A percentile compares a stretch with the other conserved stretches of the same genome.
phyloP scores from a whole-genome alignment of 2,797 vertebrate genomes.

The Smutsia gigantea region DNA sequence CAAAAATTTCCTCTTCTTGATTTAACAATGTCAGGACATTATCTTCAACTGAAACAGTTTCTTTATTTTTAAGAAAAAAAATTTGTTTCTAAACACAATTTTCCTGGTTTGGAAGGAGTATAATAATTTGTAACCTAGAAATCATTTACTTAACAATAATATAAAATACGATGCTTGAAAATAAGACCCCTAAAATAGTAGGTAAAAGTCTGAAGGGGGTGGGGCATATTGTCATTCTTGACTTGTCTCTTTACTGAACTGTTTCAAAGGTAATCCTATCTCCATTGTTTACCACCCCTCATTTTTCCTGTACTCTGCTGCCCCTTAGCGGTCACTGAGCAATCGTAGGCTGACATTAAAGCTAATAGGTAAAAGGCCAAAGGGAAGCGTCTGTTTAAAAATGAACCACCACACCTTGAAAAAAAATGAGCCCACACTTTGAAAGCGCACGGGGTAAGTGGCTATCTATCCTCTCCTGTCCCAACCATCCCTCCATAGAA shows the following conservation, averaged over 20 bases:
- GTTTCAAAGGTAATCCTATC: not conserved
- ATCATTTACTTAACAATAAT: not conserved
- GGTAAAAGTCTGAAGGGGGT: not conserved
- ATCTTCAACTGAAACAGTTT: not conserved
- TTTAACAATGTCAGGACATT: not conserved
- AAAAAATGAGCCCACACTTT: not conserved
- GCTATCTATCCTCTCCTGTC: not conserved
- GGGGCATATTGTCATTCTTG: not conserved
- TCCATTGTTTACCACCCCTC: not conserved
- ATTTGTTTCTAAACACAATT: not conserved
- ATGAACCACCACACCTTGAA: not conserved
- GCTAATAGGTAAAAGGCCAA: not conserved
- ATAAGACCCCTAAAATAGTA: not conserved
- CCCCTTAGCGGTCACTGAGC: conserved; percentile 58
- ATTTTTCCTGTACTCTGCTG: conserved; percentile 56
- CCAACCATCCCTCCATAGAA: not conserved
- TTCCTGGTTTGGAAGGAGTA: not conserved
- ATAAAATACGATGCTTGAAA: not conserved
- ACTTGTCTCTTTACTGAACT: not conserved
- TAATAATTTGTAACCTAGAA: not conserved
- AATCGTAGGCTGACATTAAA: not conserved
- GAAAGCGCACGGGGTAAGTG: not conserved
- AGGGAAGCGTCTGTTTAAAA: not conserved
- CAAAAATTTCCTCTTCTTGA: not conserved
- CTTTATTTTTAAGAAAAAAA: not conserved